phyloP scores from a whole-genome alignment of 2,888 invertebrate genomes.

The Parapristionchus giblindavisi region DNA sequence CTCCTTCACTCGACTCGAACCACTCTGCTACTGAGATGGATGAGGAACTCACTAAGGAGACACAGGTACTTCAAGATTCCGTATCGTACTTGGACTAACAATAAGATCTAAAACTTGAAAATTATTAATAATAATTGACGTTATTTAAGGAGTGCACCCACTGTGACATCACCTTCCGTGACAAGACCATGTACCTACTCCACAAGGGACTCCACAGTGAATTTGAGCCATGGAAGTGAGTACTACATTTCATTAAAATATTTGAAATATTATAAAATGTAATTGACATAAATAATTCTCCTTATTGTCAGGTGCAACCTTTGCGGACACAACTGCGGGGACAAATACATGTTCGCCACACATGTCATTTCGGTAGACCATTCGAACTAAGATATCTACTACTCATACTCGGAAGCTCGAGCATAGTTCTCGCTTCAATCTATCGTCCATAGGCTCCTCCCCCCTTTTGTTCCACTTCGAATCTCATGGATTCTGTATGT shows the following conservation, averaged over 20 bases:
- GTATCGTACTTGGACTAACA: background rate
- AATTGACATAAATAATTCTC: background rate
- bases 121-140: background rate
- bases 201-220: slow-evolving; percentile 95
- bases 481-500: too few relatives aligned
- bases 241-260: background rate
- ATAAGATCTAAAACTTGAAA: background rate
- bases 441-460: too few relatives aligned
- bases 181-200: slow-evolving; percentile 92
- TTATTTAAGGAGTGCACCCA: slow-evolving; percentile 77
- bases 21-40: slow-evolving; percentile 14
- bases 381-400: too few relatives aligned
- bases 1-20: slow-evolving; percentile 19
- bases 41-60: slow-evolving; percentile 25
- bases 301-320: slow-evolving; percentile 77
- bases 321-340: slow-evolving; percentile 91
- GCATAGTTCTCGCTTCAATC: background rate
- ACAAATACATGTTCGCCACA: slow-evolving; percentile 95
- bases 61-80: background rate
- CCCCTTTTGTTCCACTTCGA: too few relatives aligned
- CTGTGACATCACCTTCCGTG: slow-evolving; percentile 93
- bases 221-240: slow-evolving; percentile 93
- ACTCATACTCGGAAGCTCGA: too few relatives aligned
- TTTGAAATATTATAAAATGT: background rate
- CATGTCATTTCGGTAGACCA: slow-evolving; percentile 81